These are phyloP conservation scores for Orthosia gracilis DNA, from an alignment of 2,888 invertebrate species.

Conservation along the genomic window DNA sequence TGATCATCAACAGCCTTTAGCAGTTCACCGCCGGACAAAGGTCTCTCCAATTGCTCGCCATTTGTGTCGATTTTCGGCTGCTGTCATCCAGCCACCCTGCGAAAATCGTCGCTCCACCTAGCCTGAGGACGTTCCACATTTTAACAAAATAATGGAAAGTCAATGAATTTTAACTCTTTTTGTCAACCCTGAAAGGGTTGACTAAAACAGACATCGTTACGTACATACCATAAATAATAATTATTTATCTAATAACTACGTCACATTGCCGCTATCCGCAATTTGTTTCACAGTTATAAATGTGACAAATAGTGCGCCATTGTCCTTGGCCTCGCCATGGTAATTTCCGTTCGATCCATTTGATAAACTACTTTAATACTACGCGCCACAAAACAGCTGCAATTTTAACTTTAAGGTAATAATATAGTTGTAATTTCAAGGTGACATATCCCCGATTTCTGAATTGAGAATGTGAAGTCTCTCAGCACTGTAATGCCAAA, in stretches of 20 bases:
- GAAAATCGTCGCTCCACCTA: too few species aligned
- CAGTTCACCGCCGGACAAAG: too few species aligned
- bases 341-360: slow-evolving; percentile 57
- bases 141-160: too few species aligned
- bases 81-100: too few species aligned
- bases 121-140: too few species aligned
- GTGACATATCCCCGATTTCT: not conserved
- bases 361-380: slow-evolving; percentile 34
- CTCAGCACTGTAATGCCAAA: too few species aligned
- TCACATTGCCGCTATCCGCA: slow-evolving; percentile 22
- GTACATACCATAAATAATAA: not conserved
- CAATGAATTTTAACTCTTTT: not conserved
- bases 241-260: slow-evolving; percentile 15
- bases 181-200: not conserved
- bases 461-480: too few species aligned
- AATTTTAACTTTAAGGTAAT: slow-evolving; percentile 26
- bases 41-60: too few species aligned
- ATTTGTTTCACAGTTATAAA: slow-evolving; percentile 40
- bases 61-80: too few species aligned
- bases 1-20: too few species aligned
- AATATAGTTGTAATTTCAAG: slow-evolving; percentile 11
- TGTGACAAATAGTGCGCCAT: slow-evolving; percentile 38
- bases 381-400: slow-evolving; percentile 8
- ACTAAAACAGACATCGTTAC: not conserved
- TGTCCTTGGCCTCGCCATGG: slow-evolving; percentile 27